Evolutionary conservation across 1,140 invertebrate species (phyloP).

Genomic region (Apis florea): DNA sequence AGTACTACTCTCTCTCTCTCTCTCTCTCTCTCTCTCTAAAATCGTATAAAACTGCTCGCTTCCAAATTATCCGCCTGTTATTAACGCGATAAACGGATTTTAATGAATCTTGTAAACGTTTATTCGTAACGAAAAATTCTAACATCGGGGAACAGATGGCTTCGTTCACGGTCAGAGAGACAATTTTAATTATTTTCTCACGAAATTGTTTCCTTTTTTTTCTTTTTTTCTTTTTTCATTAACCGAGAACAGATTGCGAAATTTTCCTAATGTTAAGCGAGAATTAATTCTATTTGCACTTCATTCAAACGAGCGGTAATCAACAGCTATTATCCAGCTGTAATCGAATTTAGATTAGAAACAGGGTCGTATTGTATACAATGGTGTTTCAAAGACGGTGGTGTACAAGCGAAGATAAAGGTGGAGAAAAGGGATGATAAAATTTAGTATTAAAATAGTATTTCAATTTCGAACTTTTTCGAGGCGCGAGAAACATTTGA

Average conservation of each 20-base stretch:
- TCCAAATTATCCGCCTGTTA: conserved; percentile 4
- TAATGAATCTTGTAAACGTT: background rate
- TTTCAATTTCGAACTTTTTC: too few species aligned
- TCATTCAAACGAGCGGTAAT: conserved; percentile 1
- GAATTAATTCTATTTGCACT: conserved; percentile 2
- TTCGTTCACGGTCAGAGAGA: background rate
- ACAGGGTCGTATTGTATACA: too few species aligned
- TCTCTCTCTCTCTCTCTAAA: too few species aligned
- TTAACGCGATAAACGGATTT: background rate
- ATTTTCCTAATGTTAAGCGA: background rate
- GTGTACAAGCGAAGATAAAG: too few species aligned
- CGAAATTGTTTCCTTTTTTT: background rate
- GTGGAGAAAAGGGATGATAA: too few species aligned
- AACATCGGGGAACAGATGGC: background rate
- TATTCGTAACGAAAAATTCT: background rate
- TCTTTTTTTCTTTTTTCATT: too few species aligned
- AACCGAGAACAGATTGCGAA: background rate
- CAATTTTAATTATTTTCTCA: background rate
- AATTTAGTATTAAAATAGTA: too few species aligned
- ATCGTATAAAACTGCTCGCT: too few species aligned
- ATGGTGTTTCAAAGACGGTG: too few species aligned
- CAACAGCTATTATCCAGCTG: conserved; percentile 9
- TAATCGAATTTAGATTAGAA: background rate
- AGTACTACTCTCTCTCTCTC: too few species aligned
- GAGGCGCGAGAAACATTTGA: background rate